Evolutionary conservation across 2,113 vertebrate genomes (phyloP).

Genomic region (Bucco capensis): DNA sequence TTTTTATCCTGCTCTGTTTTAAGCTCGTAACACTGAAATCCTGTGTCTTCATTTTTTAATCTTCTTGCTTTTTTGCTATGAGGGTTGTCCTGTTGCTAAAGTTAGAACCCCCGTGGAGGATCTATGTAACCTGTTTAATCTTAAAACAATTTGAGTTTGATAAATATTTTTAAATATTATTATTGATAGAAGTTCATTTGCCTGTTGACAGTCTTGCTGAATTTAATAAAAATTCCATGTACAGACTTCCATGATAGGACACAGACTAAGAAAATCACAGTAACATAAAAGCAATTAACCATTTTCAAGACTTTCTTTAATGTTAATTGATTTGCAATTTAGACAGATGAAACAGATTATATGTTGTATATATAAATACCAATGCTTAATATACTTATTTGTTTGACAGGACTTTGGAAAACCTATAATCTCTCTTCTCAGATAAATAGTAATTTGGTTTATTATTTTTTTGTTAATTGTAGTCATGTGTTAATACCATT

Average conservation of each 20-base stretch:
- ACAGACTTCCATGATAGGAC: accelerated
- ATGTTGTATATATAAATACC: neutral
- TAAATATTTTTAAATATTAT: neutral
- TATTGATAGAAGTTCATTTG: neutral
- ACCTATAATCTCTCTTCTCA: neutral
- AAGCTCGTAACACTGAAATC: neutral
- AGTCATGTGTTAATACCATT: neutral
- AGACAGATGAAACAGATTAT: neutral
- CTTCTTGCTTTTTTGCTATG: neutral
- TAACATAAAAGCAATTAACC: neutral
- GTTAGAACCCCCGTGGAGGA: neutral
- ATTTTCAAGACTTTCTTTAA: neutral
- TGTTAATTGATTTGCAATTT: neutral
- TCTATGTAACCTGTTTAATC: neutral
- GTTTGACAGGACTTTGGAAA: neutral
- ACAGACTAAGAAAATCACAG: neutral
- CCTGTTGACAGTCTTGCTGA: neutral
- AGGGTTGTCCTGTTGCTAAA: neutral
- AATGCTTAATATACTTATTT: neutral
- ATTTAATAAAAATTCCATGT: neutral
- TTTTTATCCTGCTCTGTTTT: neutral
- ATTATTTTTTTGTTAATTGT: neutral
- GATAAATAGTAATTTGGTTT: neutral
- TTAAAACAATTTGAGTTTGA: neutral
- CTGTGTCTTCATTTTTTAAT: neutral